These are phyloP conservation scores for Linnaemya vulpina DNA, from an alignment of 2,888 invertebrate species.

Conservation along the genomic window DNA sequence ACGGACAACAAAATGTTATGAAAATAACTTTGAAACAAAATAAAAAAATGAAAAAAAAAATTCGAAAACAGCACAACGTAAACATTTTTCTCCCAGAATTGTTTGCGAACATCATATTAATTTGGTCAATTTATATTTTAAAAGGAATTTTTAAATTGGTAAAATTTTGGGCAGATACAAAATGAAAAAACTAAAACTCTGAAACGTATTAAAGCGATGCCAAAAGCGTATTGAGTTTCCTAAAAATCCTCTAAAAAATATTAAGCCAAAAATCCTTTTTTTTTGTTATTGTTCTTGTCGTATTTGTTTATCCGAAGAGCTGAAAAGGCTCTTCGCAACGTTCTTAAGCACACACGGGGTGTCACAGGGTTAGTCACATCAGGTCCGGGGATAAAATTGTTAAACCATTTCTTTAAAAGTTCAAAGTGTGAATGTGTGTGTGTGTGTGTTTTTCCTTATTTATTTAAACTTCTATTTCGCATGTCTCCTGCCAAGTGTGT, in stretches of 20 bases:
- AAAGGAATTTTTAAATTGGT: constrained; percentile 83
- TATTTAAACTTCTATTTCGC: no score
- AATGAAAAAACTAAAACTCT: constrained; percentile 11
- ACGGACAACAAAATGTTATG: not conserved
- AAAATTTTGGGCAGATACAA: constrained; percentile 72
- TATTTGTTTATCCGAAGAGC: constrained; percentile 36
- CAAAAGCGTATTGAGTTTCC: constrained; percentile 65
- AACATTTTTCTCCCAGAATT: constrained; percentile 83
- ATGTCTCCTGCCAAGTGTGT: constrained; percentile 11
- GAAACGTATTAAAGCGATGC: constrained; percentile 27
- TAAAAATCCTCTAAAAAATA: constrained; percentile 60
- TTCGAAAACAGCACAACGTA: constrained; percentile 61
- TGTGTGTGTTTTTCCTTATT: no score
- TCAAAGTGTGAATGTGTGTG: constrained; percentile 20
- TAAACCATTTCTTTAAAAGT: constrained; percentile 63
- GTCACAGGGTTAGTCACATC: constrained; percentile 47
- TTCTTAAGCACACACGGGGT: constrained; percentile 13
- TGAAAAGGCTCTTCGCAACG: constrained; percentile 50
- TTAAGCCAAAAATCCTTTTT: constrained; percentile 51
- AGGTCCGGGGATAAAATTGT: constrained; percentile 48
- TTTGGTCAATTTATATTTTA: constrained; percentile 83
- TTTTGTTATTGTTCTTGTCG: not conserved
- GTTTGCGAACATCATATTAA: constrained; percentile 82
- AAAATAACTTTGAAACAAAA: constrained; percentile 1
- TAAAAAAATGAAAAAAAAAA: constrained; percentile 28